Base-by-base conservation (phyloP, 2,888 invertebrate species). In the Nomada hirtipes region DNA sequence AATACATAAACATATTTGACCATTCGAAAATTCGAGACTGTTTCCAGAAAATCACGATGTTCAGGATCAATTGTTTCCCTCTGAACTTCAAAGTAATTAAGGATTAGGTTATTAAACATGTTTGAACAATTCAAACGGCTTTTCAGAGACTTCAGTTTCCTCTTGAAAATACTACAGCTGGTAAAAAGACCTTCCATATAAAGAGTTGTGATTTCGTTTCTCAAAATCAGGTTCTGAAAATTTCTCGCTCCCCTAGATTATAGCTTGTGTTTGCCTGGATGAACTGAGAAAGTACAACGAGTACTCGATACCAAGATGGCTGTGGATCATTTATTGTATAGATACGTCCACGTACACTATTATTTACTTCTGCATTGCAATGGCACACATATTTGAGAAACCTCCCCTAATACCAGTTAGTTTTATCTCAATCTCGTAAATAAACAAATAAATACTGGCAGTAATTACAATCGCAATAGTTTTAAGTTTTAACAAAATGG, bases 321-420 rank as follows among this genome's bases (percentile, higher is more conserved):
- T 90, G 4, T 91, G 91, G 91, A 63, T 88, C n/a, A 79, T 91
- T 72, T 89, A 91, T 73, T 89, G 88, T 77, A 88, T 90, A 68
- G 86, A 90, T 65, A 85, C 91, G 59, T 72, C 81, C 57, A 90
- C 90, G 36, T 92, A 90, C 71, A 69, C 81, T 44, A 71, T 90
- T 55, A 85, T 92, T 50, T 80, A 88, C 20, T 57, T 84, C 15
- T 76, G 85, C 4, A 77, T 91, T 23, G 76, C 86, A 10, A 75
- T 89, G 52, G 79, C 88, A 23, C 90, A 90, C 69, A 63, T 89
- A 10, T 65, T 88, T 64, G 83, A 91, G 53, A 84, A 88, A 65
- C 79, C 88, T 79, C 85, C 79, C 64, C 78, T 82, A n/a, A 60
- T 84, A 36, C 74, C 89, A 68, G 89, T 88, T 75, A 81, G 84